Conservation (phyloP, 2,797 vertebrate species). For the Acanthurus tractus region DNA sequence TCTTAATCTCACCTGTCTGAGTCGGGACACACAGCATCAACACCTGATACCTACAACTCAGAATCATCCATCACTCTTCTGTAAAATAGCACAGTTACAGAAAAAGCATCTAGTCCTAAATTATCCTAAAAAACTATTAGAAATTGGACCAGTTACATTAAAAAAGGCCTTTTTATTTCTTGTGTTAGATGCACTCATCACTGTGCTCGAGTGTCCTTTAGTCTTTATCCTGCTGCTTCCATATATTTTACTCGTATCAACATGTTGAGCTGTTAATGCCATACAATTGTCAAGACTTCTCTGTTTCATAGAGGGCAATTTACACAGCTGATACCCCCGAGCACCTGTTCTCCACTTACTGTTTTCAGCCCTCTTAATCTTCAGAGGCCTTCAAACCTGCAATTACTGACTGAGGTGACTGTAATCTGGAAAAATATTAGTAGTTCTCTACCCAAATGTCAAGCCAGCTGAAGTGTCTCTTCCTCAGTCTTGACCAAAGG, state of each 20-base stretch:
- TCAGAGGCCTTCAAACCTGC: neutral
- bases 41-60: neutral
- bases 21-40: neutral
- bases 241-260: too few species aligned
- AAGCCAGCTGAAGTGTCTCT: neutral
- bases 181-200: neutral
- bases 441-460: neutral
- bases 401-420: neutral
- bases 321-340: neutral
- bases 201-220: neutral
- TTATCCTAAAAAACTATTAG: neutral
- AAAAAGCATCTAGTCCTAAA: neutral
- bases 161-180: neutral
- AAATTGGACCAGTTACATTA: neutral
- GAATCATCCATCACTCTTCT: neutral
- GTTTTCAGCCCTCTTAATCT: neutral
- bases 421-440: neutral
- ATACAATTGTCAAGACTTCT: neutral
- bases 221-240: neutral
- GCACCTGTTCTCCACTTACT: neutral
- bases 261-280: neutral
- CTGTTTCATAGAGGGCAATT: neutral
- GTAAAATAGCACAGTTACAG: neutral
- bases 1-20: too few species aligned
- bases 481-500: slow-evolving; percentile 28